These are phyloP conservation scores for Danaus melanippus DNA, from an alignment of 1,140 invertebrate species.

Conservation along the genomic window DNA sequence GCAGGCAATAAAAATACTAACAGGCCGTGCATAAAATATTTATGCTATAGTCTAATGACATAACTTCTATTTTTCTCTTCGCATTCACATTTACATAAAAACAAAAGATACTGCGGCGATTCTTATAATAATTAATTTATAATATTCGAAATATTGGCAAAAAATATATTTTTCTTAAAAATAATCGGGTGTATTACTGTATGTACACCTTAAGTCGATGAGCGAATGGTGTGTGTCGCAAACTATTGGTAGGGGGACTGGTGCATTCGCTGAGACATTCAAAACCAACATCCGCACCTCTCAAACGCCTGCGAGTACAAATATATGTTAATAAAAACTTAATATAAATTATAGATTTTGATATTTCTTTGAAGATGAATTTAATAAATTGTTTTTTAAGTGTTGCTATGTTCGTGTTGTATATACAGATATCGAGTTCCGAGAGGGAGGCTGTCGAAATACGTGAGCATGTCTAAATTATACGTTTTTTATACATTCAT, in stretches of 20 bases:
- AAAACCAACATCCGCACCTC: conserved; percentile 4
- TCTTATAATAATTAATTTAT: too few species aligned
- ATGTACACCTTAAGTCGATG: conserved; percentile 5
- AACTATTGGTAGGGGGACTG: conserved; percentile 11
- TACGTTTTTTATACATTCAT: neutral
- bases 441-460: conserved; percentile 37
- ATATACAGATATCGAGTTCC: conserved; percentile 28
- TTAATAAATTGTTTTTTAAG: conserved; percentile 17
- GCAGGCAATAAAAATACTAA: too few species aligned
- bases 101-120: too few species aligned
- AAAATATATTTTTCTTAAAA: too few species aligned
- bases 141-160: too few species aligned
- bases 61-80: neutral
- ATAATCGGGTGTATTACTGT: conserved; percentile 1
- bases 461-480: conserved; percentile 26
- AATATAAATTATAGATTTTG: conserved; percentile 5
- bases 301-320: neutral
- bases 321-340: neutral
- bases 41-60: too few species aligned
- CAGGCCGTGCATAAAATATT: too few species aligned
- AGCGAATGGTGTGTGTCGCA: conserved; percentile 14
- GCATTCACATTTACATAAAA: neutral
- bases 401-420: conserved; percentile 37
- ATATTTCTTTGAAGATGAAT: conserved; percentile 22
- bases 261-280: conserved; percentile 9